Evolutionary conservation across 1,140 invertebrate genomes (phyloP), one percentile per base, ranked within the genome.

Genomic region (Macrocentrus cingulum): DNA sequence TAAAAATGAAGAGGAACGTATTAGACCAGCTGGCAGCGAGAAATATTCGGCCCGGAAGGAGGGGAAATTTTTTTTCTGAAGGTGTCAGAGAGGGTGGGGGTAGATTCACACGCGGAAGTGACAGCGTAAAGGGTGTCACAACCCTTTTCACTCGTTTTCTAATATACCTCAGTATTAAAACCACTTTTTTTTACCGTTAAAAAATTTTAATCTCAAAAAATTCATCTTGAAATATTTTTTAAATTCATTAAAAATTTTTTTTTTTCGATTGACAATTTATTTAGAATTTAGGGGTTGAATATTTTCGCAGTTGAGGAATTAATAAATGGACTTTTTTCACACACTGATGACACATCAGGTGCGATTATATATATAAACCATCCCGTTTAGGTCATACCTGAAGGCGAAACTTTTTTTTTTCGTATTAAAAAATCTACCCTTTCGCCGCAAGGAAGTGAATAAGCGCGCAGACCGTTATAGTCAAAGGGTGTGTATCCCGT

Each of bases 51-150:
- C 29, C 6, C 29, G 29, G 29, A 11, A 34, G 29, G 6, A 34
- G 11, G 11, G 29, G 11, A 34, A 34, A 34, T 34, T 34, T 34
- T 34, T 34, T 34, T 34, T 34, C 11, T 34, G 6, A 34, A 34
- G 29, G 29, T 7, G 29, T 11, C 6, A 34, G 29, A 34, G 37
- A 58, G 61, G 60, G 64, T 60, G 64, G 64, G 61, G 62, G 60
- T 60, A 59, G 63, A 65, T 61, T 59, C 61, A 50, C 56, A 56
- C 60, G 54, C 56, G 58, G 56, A 62, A 65, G 62, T 62, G 56
- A 62, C 60, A n/a, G 57, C 60, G 58, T 57, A 57, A 6, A 34
- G 29, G 29, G 29, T 34, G 29, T 34, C 29, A 34, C 6, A 34
- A 6, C 29, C 29, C 11, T 34, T 34, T 34, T 34, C 29, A n/a